Evolutionary conservation across 2,113 vertebrate genomes (phyloP), one percentile per base, ranked within the genome.

Genomic region (Zosterops lateralis): DNA sequence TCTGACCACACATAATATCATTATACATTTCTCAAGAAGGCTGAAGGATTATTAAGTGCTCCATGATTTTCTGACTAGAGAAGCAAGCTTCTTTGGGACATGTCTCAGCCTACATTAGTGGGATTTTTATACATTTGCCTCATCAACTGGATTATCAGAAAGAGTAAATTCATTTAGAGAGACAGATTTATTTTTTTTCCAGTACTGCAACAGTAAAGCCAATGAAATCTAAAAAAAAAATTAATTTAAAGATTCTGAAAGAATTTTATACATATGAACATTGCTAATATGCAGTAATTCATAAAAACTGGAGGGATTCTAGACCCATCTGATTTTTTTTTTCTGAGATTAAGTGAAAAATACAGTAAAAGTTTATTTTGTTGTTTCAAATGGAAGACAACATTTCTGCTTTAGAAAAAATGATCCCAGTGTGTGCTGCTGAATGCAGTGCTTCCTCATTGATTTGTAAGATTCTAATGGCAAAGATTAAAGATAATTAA

Each of bases 41-140:
- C 75, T 92, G 88, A 75, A 86, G 91, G 80, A 92, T 96, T 95
- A 95, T 93, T 92, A 95, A 93, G 75, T 58, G 53, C 80, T 92
- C 47, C 36, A 10, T 72, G 94, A 83, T 93, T 96, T 96, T 90
- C 73, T 82, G 36, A 89, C 73, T 87, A 64, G 67, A 92, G 82
- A 70, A 93, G 34, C 40, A 66, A 74, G 77, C 66, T 93, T 84
- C 89, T 95, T 24, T 70, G 89, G 82, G 94, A 96, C 80, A 92
- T 57, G 70, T 68, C 67, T 87, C 92, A 94, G 89, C 76, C 67
- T 93, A 90, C 74, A 89, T 96, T 94, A 95, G 88, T 24, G 44
- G 77, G 64, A 93, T 94, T 91, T 95, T 95, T 92, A 78, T 76
- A 90, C 66, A 77, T 88, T 89, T 94, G 67, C 64, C 60, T 94